phyloP scores from a whole-genome alignment of 2,797 vertebrate genomes.

The Thunnus albacares region DNA sequence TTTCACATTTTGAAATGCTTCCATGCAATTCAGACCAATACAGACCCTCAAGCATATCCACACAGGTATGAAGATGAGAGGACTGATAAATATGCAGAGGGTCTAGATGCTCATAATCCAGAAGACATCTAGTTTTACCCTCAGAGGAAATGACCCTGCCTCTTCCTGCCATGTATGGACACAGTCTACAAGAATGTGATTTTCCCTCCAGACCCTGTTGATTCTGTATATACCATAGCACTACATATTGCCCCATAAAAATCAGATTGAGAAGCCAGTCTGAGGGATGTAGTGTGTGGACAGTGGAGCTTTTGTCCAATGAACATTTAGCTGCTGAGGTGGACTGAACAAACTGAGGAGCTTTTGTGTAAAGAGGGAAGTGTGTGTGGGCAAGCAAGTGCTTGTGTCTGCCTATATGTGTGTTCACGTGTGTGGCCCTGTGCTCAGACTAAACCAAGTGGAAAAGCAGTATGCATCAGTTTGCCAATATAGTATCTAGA shows the following conservation, averaged over 20 bases:
- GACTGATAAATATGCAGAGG: neutral
- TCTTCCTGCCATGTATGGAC: slow-evolving; percentile 4
- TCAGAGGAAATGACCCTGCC: neutral
- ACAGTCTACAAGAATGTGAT: neutral
- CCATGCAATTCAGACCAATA: neutral
- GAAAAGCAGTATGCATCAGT: slow-evolving; percentile 10
- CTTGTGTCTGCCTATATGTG: neutral
- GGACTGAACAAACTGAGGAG: slow-evolving; percentile 43
- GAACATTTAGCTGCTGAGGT: slow-evolving; percentile 18
- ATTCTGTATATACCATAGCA: neutral
- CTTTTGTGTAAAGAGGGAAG: slow-evolving; percentile 41
- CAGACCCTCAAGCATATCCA: no score
- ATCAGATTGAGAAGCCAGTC: slow-evolving; percentile 29
- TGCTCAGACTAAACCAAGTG: neutral
- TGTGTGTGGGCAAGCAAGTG: neutral
- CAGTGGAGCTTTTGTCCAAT: slow-evolving; percentile 43
- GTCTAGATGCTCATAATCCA: slow-evolving; percentile 1
- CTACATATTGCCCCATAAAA: slow-evolving; percentile 21
- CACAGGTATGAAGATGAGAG: neutral
- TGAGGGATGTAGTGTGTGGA: slow-evolving; percentile 9
- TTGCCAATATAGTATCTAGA: neutral
- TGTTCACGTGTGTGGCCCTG: slow-evolving; percentile 14
- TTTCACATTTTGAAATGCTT: neutral
- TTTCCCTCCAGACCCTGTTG: neutral
- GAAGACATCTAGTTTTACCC: neutral